Evolutionary conservation across 2,797 vertebrate species (phyloP), one percentile per base, ranked within the genome.

Genomic region (Danio jaintianensis): DNA sequence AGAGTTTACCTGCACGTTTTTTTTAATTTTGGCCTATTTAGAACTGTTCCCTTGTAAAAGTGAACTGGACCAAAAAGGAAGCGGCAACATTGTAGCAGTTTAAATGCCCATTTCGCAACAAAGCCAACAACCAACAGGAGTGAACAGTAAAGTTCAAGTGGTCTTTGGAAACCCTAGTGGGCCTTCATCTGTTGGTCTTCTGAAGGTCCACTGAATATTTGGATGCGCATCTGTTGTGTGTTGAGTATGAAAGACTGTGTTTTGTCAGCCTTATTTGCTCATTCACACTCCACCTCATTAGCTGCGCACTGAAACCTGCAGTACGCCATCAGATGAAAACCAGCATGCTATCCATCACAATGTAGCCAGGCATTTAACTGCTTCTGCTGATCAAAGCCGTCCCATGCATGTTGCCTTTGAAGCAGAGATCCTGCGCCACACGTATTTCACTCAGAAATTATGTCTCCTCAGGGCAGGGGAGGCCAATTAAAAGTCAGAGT

Each of bases 341-440:
- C 66, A 58, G 63, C 42, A 63, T 40, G n/a, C 55, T 47, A 63
- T 70, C 50, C 67, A 82, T 69, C 80, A 81, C 72, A 55, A 43
- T 38, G 8, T 42, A 63, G 68, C 43, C 53, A 43, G 58, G 66
- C 55, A 53, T 75, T 81, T 48, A 75, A 81, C 55, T 68, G 29
- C 40, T 48, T 55, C 48, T 69, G 12, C 29, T 47, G 58, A 63
- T 77, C 74, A 77, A 62, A 62, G 40, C 42, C 0, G 36, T 15
- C 43, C 52, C 52, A 42, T 75, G 73, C 50, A 18, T 69, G 71
- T 47, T 66, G 56, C 61, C 70, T 84, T 77, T 85, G 72, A 83
- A 79, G 71, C 47, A 52, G 2, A 63, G 63, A 62, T 62, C 38
- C 66, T 50, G 66, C 2, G 12, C 9, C 4, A 45, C 9, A 62